Evolutionary conservation across 2,888 invertebrate genomes (phyloP), one percentile per base, ranked within the genome.

Genomic region (Blastobasis lacticolella): DNA sequence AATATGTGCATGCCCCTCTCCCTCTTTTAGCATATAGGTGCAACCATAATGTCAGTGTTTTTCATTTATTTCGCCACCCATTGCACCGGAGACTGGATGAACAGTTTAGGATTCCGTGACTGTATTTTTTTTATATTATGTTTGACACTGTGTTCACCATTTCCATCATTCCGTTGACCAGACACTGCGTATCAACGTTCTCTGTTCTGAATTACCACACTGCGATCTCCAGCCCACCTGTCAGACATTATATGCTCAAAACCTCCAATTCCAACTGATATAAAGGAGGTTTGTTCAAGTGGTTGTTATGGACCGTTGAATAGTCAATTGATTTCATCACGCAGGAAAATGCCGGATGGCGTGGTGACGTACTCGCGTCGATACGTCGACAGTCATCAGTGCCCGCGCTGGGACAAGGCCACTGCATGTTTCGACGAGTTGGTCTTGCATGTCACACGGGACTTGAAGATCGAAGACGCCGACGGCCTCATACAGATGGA

Each of bases 401-500:
- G 92, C 56, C 92, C 94, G 0, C 78, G 90, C 49, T 95, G 95
- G 97, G 81, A 23, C 23, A 23, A 89, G 36, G 69, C n/a, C 6
- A 41, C 23, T 75, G 37, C 88, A 90, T 37, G 72, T 79, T 0
- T 78, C 8, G n/a, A 89, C 91, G 4, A 77, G 88, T 23, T 23
- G 81, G 91, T 7, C 91, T 90, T 6, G 71, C 97, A 3, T 93
- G 95, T 68, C 90, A 93, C 44, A 90, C 93, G 4, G 81, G 83
- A 38, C 95, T 95, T 6, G 23, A 94, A 93, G 0, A 98, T 98
- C 55, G 98, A 98, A 80, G 93, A 95, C 61, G 91, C 95, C 50
- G 94, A 94, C 37, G 97, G 95, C 2, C 88, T 96, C 67, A 85
- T 98, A 59, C 95, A 98, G 91, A 94, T 97, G 38, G 98, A 98